Base-by-base conservation (phyloP, 2,888 invertebrate species). In the Seira sanloemensis region DNA sequence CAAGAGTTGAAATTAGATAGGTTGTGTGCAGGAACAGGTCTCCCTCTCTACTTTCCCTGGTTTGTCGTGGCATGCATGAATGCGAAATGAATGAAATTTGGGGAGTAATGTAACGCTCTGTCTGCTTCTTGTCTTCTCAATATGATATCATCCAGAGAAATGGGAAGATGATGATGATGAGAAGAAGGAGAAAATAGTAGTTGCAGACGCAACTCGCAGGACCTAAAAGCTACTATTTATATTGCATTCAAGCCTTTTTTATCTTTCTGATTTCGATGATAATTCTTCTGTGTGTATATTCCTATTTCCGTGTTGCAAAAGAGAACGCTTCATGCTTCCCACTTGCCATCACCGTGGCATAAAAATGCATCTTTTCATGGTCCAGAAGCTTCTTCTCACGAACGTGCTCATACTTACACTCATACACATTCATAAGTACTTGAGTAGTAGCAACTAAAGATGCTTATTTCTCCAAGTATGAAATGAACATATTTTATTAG, bases 61-160 rank as follows among this genome's bases (percentile, higher is more conserved):
- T 37, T 37, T 37, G 37, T 37, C 7, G 50, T 24, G 62, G 54
- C 58, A 77, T 77, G 83, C 83, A 83, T 83, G 83, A 83, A 83
- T 83, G 73, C 83, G 68, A 83, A 83, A 83, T 83, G 78, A 37
- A 37, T 37, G 12, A 37, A 37, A 37, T 37, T 37, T 4, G 4
- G 12, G 37, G 12, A 37, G 37, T 12, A 7, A 12, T 7, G 12
- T 37, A 37, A 37, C 4, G 37, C 37, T 37, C 37, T 37, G 37
- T 37, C 37, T 37, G 37, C 12, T 37, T 37, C 37, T 37, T 37
- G 5, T 37, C 37, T 37, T 37, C 37, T 37, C 37, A 12, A 37
- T 37, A 12, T 4, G 12, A 12, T 7, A 37, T 37, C 37, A 37
- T 37, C 37, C 37, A 37, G 12, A 37, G 12, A 37, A 37, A 37